phyloP scores from a whole-genome alignment of 2,113 vertebrate genomes.

The Mionectes macconnelli region DNA sequence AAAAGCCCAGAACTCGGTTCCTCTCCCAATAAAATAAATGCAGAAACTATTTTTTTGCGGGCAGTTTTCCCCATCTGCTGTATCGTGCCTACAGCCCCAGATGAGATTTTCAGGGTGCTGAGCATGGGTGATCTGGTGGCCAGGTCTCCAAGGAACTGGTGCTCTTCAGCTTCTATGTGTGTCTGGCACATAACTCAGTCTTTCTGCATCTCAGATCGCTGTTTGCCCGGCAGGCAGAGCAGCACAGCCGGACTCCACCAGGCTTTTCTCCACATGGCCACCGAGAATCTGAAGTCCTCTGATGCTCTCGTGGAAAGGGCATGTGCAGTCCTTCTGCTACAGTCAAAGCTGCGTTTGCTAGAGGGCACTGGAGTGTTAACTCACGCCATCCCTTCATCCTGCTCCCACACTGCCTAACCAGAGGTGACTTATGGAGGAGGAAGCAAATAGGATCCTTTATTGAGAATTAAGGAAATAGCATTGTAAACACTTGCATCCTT shows the following conservation, averaged over 20 bases:
- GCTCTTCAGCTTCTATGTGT: not conserved
- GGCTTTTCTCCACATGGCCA: not conserved
- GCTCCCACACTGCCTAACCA: not conserved
- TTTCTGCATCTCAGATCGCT: not conserved
- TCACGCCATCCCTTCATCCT: not conserved
- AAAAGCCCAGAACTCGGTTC: not conserved
- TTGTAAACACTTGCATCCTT: conserved; percentile 5
- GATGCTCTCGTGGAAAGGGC: not conserved
- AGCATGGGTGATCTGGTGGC: not conserved
- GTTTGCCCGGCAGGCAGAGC: not conserved
- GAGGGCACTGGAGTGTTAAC: not conserved
- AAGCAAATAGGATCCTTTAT: conserved; percentile 37
- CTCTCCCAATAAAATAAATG: not conserved
- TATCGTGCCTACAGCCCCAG: not conserved
- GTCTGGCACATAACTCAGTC: not conserved
- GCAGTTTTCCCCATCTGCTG: rapidly evolving
- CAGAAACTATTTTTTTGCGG: not conserved
- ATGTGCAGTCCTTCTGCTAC: not conserved
- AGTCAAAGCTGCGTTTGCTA: not conserved
- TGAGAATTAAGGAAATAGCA: conserved; percentile 36
- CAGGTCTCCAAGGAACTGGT: not conserved
- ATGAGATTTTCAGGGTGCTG: not conserved
- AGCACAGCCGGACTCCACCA: not conserved
- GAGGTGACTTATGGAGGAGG: conserved; percentile 19
- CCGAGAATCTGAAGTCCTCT: not conserved